Base-by-base conservation (phyloP, 1,140 invertebrate genomes). In the Aphelinus certus region DNA sequence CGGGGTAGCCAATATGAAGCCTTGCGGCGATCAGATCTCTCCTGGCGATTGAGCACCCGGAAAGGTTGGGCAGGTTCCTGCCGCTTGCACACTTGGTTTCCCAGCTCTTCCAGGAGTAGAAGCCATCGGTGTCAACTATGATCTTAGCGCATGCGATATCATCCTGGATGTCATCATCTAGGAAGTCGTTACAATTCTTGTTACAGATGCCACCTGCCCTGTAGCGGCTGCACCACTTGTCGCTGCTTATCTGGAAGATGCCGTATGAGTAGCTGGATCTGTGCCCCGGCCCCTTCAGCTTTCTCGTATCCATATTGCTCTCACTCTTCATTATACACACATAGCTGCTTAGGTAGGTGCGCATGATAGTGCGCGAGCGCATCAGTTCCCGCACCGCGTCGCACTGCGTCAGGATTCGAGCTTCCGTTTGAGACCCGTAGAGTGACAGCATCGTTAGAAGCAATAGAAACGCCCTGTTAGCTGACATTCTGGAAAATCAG, bases 241-340 rank as follows among this genome's bases (percentile, higher is more conserved):
- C 89, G 83, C 92, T 93, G 84, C 90, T 93, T 49, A 94, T 92
- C 89, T 94, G 93, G 77, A 94, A 93, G 1, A 94, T 83, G 49
- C 93, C 93, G 75, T 90, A 92, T 77, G 89, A 91, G 77, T 90
- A 92, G 79, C 91, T 92, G n/a, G 87, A 83, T 53, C 91, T 89
- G 78, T 90, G 91, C 43, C 91, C 90, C 64, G 91, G 90, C 57
- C 91, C 91, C 26, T 89, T 91, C 1, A 92, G 84, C 81, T 91
- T 89, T 6, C 88, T 88, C 1, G 92, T 94, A 73, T 91, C 89
- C 72, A 92, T 87, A 5, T 89, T 89, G 78, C 93, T 94, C 72
- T 92, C 92, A 76, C 89, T 90, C 79, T 93, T 90, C 79, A 93
- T 90, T 57, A 94, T 83, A 76, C 93, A 94, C 0, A 94, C 90